Base-by-base conservation (phyloP, 2,113 vertebrate species). In the Leuciscus idus region DNA sequence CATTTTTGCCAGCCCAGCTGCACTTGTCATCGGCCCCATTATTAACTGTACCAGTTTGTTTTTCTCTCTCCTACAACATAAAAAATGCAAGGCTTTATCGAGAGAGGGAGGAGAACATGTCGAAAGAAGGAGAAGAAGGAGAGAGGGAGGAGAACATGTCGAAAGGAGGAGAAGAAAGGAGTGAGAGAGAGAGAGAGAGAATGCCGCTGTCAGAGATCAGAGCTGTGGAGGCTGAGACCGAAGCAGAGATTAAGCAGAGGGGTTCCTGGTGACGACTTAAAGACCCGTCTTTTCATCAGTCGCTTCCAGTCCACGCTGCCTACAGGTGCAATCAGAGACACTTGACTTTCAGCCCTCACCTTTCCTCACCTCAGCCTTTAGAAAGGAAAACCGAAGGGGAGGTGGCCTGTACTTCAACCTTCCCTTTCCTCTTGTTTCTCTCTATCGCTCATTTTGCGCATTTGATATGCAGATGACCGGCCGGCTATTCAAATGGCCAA, bases 1-100 rank as follows among this genome's bases (percentile, higher is more conserved):
- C 33, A 74, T 88, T 86, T 89, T 91, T 83, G 88, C 85, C 86
- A 92, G 90, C 64, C 76, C 91, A 91, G 91, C 91, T 91, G 91
- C 83, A 78, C 90, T 89, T 91, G 89, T 94, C 92, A 92, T 90
- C 87, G 55, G 88, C 86, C 50, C 85, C 84, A 88, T 91, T 92
- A 92, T 92, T 92, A 93, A 90, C 88, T 59, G 86, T 85, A 92
- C 87, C 86, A 83, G 78, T 85, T 84, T 90, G 62, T 91, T 89
- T 92, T 90, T 91, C 89, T 87, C 68, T 59, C 92, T 82, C 33
- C 0, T 64, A 77, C 84, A 88, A 26, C 80, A 52, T 85, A 62
- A 28, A 62, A 84, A 77, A 88, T 81, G 68, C 83, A 82, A 76
- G n/a, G 76, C 43, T 81, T 85, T 88, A 81, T 48, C 21, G 23